phyloP scores from a whole-genome alignment of 2,888 invertebrate species.

The Drosophila quinaria region DNA sequence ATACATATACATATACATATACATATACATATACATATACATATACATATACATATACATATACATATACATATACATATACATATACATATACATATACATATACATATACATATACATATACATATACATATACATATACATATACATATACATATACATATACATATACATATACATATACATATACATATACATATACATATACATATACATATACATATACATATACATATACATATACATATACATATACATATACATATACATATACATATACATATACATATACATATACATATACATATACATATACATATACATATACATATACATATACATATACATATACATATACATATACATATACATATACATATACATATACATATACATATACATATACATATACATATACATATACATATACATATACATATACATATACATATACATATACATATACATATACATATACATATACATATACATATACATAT shows the following conservation, averaged over 20 bases:
- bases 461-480: slow-evolving; percentile 4
- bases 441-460: neutral
- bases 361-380: neutral
- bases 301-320: slow-evolving; percentile 1
- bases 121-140: slow-evolving; percentile 1
- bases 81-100: slow-evolving; percentile 6
- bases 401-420: neutral
- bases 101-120: slow-evolving; percentile 5
- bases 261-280: neutral
- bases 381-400: neutral
- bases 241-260: slow-evolving; percentile 1
- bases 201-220: slow-evolving; percentile 1
- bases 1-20: slow-evolving; percentile 7
- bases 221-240: neutral
- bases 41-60: slow-evolving; percentile 8
- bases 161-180: slow-evolving; percentile 5
- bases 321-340: neutral
- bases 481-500: slow-evolving; percentile 3
- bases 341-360: neutral
- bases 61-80: slow-evolving; percentile 8
- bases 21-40: slow-evolving; percentile 7
- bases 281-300: neutral
- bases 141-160: slow-evolving; percentile 1
- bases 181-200: slow-evolving; percentile 5
- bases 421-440: neutral